These are phyloP conservation scores for Apeira syringaria DNA, from an alignment of 2,888 invertebrate species.

Conservation along the genomic window DNA sequence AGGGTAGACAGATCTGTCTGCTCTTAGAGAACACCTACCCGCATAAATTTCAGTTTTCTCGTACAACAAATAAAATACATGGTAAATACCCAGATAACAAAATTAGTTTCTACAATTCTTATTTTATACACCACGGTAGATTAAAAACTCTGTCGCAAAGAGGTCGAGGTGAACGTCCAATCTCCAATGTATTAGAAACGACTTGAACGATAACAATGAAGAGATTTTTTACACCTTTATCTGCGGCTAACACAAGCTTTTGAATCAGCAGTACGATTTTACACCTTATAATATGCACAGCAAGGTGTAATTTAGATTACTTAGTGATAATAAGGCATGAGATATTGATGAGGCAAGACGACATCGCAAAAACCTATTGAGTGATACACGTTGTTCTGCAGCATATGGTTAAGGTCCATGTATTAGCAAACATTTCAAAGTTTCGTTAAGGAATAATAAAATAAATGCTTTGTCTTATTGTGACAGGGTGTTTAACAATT, in stretches of 20 bases:
- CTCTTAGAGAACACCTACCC: too few relatives aligned
- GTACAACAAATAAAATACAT: too few relatives aligned
- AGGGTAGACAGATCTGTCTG: too few relatives aligned
- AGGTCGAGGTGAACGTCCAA: constrained; percentile 38
- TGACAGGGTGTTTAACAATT: not conserved
- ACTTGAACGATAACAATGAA: constrained; percentile 47
- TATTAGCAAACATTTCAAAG: not conserved
- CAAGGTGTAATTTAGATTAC: constrained; percentile 20
- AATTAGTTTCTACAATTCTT: too few relatives aligned
- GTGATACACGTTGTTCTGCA: constrained; percentile 12
- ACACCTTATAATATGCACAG: constrained; percentile 4
- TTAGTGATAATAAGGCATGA: constrained; percentile 19
- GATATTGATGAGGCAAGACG: constrained; percentile 21
- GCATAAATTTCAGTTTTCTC: too few relatives aligned
- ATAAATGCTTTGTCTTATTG: not conserved
- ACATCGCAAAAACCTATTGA: constrained; percentile 22
- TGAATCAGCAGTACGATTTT: constrained; percentile 4
- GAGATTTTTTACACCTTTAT: constrained; percentile 35
- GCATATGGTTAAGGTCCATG: not conserved
- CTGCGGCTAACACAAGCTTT: constrained; percentile 27
- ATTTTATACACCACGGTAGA: not conserved
- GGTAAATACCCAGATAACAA: too few relatives aligned
- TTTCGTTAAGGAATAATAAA: not conserved
- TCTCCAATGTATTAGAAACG: constrained; percentile 21
- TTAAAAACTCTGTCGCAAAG: constrained; percentile 14